Evolutionary conservation across 35 echinoderm and acorn worm species (phyloP), one percentile per base, ranked within the genome.

Genomic region (Apostichopus californicus): DNA sequence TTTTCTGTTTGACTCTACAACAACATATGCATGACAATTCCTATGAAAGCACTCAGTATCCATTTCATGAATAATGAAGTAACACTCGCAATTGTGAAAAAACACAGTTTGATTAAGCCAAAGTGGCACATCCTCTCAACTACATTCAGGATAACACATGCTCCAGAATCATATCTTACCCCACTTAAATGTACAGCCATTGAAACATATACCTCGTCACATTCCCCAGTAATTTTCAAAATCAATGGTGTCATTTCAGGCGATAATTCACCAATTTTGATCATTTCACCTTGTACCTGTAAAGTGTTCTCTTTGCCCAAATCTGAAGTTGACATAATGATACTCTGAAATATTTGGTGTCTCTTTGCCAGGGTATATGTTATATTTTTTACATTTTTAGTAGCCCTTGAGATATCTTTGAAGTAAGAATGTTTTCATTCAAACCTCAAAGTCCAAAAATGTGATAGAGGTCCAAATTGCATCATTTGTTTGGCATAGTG

Each of bases 301-400:
- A 77, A 6, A 18, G 73, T 77, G 24, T 77, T 77, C 24, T 77
- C 24, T 21, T 7, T 77, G 73, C 73, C 73, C 73, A 77, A 77
- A 77, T 6, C 73, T 77, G 73, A 77, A 77, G 73, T 77, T 77
- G 73, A 77, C 73, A 77, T 77, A 9, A 80, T 6, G 14, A 80
- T 80, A 80, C 78, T 80, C 15, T 80, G 78, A 52, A 28, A 80
- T 9, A 80, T 80, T 55, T 80, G 78, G 20, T 80, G 78, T 15
- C 78, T 80, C 78, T 80, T 80, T 80, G 78, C 78, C 6, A 80
- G 78, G 5, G 78, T 80, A 15, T 80, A 80, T 80, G 78, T 80
- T 80, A 80, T 80, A 80, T 80, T 80, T 80, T 80, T 80, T 80
- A 80, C 5, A 46, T 80, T 80, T 80, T 80, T 80, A 55, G 78